These are phyloP conservation scores for Sphyrna mokarran DNA, from an alignment of 2,113 vertebrate genomes.

Conservation along the genomic window DNA sequence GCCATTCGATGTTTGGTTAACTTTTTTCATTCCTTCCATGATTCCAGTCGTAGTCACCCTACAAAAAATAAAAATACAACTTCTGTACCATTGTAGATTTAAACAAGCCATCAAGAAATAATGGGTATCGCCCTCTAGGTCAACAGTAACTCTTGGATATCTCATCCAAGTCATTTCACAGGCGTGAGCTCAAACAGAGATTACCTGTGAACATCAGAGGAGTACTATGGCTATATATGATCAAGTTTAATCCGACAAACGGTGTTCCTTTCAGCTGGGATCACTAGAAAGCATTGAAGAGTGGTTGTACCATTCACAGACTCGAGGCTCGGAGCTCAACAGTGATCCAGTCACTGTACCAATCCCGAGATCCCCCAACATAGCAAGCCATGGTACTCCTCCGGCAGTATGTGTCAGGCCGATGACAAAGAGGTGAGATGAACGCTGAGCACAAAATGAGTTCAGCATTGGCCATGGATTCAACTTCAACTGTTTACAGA, in stretches of 20 bases:
- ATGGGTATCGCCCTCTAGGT: not conserved
- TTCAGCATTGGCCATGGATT: not conserved
- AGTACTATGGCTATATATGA: not conserved
- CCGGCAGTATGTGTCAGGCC: not conserved
- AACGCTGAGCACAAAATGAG: not conserved
- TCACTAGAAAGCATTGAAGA: not conserved
- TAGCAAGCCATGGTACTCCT: not conserved
- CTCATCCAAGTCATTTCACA: not conserved
- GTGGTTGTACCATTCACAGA: not conserved
- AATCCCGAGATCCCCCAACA: not conserved
- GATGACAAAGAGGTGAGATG: not conserved
- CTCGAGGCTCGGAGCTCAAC: not conserved
- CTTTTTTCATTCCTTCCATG: constrained; percentile 66
- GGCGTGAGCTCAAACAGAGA: not conserved
- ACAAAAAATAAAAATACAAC: not conserved
- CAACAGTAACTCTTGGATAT: not conserved
- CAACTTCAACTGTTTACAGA: not conserved
- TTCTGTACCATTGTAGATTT: not conserved
- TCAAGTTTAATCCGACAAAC: not conserved
- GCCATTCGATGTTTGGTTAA: constrained; percentile 63
- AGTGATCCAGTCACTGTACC: not conserved
- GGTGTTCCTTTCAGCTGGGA: not conserved
- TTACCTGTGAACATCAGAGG: not conserved
- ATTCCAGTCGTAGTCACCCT: constrained; percentile 64
- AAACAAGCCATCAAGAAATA: not conserved